Percentiles rank a stretch among this genome's conserved stretches.
phyloP scores from a whole-genome alignment of 2,113 vertebrate genomes.

The Anoplopoma fimbria region DNA sequence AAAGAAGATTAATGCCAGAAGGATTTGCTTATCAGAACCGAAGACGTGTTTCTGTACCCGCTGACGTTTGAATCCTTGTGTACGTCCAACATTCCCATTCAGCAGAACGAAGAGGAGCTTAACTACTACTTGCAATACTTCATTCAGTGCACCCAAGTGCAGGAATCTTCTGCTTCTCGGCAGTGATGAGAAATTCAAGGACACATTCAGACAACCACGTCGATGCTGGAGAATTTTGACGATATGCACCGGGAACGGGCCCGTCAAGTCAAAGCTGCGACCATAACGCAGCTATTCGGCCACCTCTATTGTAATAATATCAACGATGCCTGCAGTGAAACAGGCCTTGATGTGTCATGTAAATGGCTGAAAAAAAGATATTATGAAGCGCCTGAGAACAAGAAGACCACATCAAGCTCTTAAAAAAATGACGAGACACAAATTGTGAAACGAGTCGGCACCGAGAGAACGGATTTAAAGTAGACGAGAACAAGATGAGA shows the following conservation, averaged over 20 bases:
- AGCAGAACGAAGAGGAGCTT: conserved; percentile 25
- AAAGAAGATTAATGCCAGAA: too few relatives aligned
- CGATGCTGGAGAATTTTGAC: conserved; percentile 12
- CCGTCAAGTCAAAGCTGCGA: not conserved
- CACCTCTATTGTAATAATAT: not conserved
- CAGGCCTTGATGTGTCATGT: not conserved
- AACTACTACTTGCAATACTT: not conserved
- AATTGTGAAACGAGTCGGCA: not conserved
- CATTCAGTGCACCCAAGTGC: not conserved
- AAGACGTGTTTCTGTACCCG: not conserved
- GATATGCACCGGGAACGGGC: not conserved
- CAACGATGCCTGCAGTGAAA: not conserved
- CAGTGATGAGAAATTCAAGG: not conserved
- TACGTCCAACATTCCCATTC: not conserved
- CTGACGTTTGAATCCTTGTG: not conserved
- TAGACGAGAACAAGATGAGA: not conserved
- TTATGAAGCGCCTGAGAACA: not conserved
- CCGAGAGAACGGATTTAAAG: not conserved
- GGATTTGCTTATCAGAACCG: too few relatives aligned
- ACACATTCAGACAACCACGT: not conserved
- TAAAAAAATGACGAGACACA: not conserved
- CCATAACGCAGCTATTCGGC: not conserved
- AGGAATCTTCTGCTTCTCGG: not conserved
- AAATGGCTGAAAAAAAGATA: not conserved
- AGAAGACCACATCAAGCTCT: not conserved